These are phyloP conservation scores for Monodelphis domestica DNA, from an alignment of 2,797 vertebrate species.

Conservation along the genomic window DNA sequence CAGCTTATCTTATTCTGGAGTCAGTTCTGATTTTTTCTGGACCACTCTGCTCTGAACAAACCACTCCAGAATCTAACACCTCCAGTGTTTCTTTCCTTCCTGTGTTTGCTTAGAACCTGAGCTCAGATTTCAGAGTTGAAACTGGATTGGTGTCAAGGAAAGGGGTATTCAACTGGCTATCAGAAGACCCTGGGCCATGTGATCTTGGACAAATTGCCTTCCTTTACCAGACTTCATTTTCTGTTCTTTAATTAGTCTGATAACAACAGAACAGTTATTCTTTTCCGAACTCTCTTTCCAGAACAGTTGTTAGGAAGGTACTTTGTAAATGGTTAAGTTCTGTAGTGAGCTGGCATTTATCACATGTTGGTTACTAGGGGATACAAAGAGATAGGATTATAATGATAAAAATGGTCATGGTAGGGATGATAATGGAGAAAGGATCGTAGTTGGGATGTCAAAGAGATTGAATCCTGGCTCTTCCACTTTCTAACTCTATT, in stretches of 20 bases:
- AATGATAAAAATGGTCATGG: not conserved
- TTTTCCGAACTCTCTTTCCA: no score
- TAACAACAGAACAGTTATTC: no score
- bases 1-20: not conserved
- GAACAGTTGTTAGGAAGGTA: not conserved
- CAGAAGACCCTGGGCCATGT: not conserved
- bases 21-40: not conserved
- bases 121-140: not conserved
- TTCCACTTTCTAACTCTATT: not conserved
- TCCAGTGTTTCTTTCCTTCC: not conserved
- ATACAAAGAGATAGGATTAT: not conserved
- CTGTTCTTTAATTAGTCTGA: not conserved
- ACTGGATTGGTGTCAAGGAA: not conserved
- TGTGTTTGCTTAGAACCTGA: not conserved
- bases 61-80: not conserved
- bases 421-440: not conserved
- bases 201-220: not conserved
- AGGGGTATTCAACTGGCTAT: not conserved
- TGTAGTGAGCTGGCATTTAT: not conserved
- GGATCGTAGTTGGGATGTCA: not conserved
- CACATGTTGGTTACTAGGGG: not conserved
- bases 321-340: not conserved
- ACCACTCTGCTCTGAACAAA: not conserved
- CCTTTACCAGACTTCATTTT: not conserved
- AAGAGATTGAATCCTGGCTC: not conserved